Evolutionary conservation across 1,140 invertebrate species (phyloP).

Genomic region (Drosophila kohkoa): DNA sequence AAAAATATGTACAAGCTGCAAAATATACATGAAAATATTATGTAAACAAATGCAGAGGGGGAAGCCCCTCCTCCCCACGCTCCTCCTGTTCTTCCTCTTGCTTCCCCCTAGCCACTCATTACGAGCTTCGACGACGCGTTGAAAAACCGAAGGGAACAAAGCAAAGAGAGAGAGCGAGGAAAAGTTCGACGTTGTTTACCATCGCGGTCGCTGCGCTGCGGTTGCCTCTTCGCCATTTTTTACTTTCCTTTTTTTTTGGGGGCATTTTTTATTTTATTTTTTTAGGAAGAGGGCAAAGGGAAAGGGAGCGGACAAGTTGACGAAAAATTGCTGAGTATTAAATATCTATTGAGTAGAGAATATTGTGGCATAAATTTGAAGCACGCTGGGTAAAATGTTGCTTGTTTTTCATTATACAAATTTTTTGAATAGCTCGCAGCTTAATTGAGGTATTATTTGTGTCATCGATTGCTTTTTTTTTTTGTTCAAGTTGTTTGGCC

Average conservation of each 20-base stretch:
- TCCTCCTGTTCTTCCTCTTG: no score
- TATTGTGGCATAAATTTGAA: constrained; percentile 45
- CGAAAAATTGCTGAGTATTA: constrained; percentile 71
- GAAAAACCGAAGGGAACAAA: constrained; percentile 14
- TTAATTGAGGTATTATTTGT: constrained; percentile 81
- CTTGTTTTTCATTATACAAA: constrained; percentile 69
- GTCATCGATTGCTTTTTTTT: constrained; percentile 64
- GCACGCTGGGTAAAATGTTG: constrained; percentile 53
- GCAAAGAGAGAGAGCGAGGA: constrained; percentile 1
- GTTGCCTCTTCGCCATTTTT: constrained; percentile 43
- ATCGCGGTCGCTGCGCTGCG: constrained; percentile 51
- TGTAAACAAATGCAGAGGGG: constrained; percentile 66
- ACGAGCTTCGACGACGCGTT: constrained; percentile 41
- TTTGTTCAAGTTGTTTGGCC: not conserved
- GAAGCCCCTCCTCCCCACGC: not conserved
- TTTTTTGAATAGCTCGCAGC: constrained; percentile 43
- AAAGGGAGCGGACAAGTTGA: not conserved
- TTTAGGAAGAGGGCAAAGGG: not conserved
- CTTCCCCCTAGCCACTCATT: constrained; percentile 58
- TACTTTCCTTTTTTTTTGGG: constrained; percentile 11
- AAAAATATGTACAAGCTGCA: constrained; percentile 70
- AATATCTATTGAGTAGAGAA: constrained; percentile 77
- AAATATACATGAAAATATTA: constrained; percentile 76
- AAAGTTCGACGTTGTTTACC: constrained; percentile 72
- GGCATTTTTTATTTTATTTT: constrained; percentile 12